Evolutionary conservation across 2,797 vertebrate species (phyloP).

Genomic region (Sandelia bainsii): DNA sequence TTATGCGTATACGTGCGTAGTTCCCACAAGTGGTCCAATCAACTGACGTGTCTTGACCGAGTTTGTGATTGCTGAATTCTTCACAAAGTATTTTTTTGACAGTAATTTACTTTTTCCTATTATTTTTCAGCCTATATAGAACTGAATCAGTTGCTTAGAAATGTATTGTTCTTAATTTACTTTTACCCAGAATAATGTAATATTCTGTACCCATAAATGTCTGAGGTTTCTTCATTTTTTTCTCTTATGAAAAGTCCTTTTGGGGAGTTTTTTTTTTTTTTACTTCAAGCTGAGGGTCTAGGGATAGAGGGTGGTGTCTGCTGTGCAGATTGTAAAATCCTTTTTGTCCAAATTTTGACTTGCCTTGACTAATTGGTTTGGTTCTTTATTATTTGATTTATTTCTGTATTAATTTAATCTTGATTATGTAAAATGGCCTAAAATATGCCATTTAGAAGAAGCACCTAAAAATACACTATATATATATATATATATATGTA

Average conservation of each 20-base stretch:
- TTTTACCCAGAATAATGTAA: neutral
- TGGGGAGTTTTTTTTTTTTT: neutral
- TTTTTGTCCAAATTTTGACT: neutral
- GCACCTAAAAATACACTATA: accelerated
- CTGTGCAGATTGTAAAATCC: neutral
- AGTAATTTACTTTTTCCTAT: neutral
- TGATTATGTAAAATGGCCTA: neutral
- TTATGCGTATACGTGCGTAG: constrained; percentile 68
- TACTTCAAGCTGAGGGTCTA: neutral
- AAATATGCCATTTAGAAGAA: neutral
- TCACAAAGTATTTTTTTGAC: neutral
- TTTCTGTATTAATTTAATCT: too few relatives aligned
- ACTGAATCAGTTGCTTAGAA: neutral
- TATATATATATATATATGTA: too few relatives aligned
- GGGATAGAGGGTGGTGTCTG: neutral
- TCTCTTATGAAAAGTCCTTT: constrained; percentile 2
- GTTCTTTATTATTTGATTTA: too few relatives aligned
- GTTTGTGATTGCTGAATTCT: constrained; percentile 41
- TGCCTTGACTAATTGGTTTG: neutral
- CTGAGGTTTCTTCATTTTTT: neutral
- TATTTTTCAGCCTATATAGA: neutral
- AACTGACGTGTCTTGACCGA: constrained; percentile 40
- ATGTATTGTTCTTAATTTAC: neutral
- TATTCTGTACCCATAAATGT: too few relatives aligned
- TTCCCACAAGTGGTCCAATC: constrained; percentile 61